Base-by-base conservation (phyloP, 53 echinoderm and acorn worm genomes). In the Crossaster papposus region DNA sequence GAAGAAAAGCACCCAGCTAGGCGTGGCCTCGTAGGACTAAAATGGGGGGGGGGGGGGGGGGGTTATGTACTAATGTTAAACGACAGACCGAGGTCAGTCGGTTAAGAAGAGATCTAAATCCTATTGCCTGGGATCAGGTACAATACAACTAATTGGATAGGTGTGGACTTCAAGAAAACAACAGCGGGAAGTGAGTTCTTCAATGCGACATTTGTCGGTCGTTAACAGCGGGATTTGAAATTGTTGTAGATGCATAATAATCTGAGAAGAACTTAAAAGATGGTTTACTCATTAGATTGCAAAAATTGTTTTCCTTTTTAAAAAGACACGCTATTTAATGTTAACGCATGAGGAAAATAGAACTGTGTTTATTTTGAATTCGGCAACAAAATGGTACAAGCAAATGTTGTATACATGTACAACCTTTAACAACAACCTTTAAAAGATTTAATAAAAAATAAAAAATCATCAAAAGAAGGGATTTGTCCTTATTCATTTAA, bases 141-240 rank as follows among this genome's bases (percentile, higher is more conserved):
- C 73, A 85, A 85, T 85, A 65, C 34, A 51, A 0, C 73, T 85
- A 85, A 85, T 85, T 85, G 85, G 73, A 72, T 54, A 54, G 85
- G 73, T 85, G 85, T 72, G 72, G 31, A 22, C 32, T 71, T 68
- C 28, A 68, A 68, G 68, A 68, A 68, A 68, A 68, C 68, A 68
- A 68, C 68, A 68, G 68, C 68, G 22, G 68, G 68, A 68, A 0
- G 22, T 4, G 68, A 26, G 24, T 2, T 28, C 24, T 28, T 4
- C n/a, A 68, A 68, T 68, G 68, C 10, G 3, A 68, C 28, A 10
- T 68, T 28, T 68, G 4, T 68, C 68, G 24, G 68, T 68, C n/a
- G 68, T 68, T 26, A 68, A 26, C 28, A 68, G 24, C 24, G 17
- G 28, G 68, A 58, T 68, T 68, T 68, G 2, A 68, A 26, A 68